Base-by-base conservation (phyloP, 2,113 vertebrate species). In the Myotis davidii region DNA sequence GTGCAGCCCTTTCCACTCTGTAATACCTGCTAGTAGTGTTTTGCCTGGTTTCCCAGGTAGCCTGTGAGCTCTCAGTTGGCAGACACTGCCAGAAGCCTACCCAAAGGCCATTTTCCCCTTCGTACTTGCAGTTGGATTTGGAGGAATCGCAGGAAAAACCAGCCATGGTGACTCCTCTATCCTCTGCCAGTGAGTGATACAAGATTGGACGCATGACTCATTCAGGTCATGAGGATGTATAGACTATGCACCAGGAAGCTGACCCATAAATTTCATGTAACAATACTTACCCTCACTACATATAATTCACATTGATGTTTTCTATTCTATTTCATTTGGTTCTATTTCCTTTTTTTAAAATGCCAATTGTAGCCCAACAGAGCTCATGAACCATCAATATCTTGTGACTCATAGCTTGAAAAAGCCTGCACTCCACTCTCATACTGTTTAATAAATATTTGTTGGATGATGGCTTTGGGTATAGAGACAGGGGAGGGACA, bases 361-460 rank as follows among this genome's bases (percentile, higher is more conserved):
- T 74, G 42, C 32, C 72, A 34, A 4, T 42, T 69, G 27, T 17
- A 54, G 1, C 21, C 39, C 67, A 34, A 50, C 61, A 61, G 61
- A 72, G 39, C 72, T 97, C 42, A 78, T 23, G 74, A 89, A 1
- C 54, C 84, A 34, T n/a, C 39, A 34, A 37, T 94, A n/a, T 81
- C 32, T 25, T 65, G 10, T 88, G 85, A 48, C 20, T 69, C 45
- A 72, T 39, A 59, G 48, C 39, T 92, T 61, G 27, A 92, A 78
- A 96, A 90, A 65, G 1, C 6, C 50, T 85, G 52, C 23, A 6
- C 20, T 95, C 23, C n/a, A 16, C 65, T 72, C 16, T 59, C 85
- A 91, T 64, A 88, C 14, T 25, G 27, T 37, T 87, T 77, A 61
- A 82, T 73, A 92, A 84, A 56, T 65, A 50, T 83, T 76, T 91